phyloP scores from a whole-genome alignment of 2,888 invertebrate species.

The Neoscelio sp. region DNA sequence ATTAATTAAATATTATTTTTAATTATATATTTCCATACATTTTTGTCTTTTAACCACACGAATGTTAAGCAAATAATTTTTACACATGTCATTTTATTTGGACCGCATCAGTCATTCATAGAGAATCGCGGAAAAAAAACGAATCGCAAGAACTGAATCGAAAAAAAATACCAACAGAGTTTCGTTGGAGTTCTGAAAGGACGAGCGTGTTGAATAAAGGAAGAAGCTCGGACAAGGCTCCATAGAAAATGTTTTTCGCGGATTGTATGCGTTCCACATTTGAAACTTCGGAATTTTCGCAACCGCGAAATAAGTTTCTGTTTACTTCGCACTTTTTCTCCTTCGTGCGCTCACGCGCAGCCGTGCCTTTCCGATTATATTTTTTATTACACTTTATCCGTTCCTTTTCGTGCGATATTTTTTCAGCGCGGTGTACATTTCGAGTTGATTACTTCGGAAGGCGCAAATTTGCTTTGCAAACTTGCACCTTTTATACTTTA shows the following conservation, averaged over 20 bases:
- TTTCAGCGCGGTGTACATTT: conserved; percentile 30
- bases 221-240: not conserved
- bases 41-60: not conserved
- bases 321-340: conserved; percentile 13
- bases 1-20: too few relatives aligned
- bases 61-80: conserved; percentile 26
- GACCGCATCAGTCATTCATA: conserved; percentile 19
- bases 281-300: conserved; percentile 29
- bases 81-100: conserved; percentile 8
- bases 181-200: conserved; percentile 15
- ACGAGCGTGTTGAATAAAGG: conserved; percentile 23
- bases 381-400: conserved; percentile 27
- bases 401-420: conserved; percentile 35
- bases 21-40: too few relatives aligned
- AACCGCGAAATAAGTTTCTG: conserved; percentile 35
- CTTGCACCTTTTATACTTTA: conserved; percentile 39
- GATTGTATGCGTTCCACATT: conserved; percentile 31
- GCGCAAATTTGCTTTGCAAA: conserved; percentile 49
- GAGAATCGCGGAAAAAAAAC: conserved; percentile 3
- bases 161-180: conserved; percentile 5
- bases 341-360: not conserved
- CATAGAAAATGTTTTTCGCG: conserved; percentile 29
- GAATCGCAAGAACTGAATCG: not conserved
- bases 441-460: conserved; percentile 42
- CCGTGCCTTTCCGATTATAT: not conserved